Conservation (phyloP, 2,113 vertebrate genomes). For the Syngnathus typhle region DNA sequence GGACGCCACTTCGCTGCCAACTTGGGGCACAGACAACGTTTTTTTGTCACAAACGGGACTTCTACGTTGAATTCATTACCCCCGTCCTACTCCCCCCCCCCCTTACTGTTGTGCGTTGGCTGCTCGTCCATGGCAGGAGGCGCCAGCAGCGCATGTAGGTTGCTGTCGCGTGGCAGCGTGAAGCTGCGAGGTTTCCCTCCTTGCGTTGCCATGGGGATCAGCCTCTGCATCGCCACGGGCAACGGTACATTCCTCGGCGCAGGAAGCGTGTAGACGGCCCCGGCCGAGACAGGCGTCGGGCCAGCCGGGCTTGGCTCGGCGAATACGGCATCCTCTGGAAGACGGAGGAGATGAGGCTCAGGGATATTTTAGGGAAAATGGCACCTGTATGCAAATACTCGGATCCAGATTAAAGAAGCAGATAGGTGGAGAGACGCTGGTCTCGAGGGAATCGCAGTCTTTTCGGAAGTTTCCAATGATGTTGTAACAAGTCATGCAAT, state of each 20-base stretch:
- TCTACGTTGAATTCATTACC: too few species aligned
- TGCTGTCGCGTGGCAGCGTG: conserved; percentile 90
- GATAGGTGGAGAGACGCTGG: too few species aligned
- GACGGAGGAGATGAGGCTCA: not conserved
- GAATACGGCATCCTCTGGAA: conserved; percentile 86
- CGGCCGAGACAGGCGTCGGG: conserved; percentile 60
- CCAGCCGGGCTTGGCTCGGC: conserved; percentile 72
- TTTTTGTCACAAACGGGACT: too few species aligned
- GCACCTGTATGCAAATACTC: too few species aligned
- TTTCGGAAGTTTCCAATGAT: too few species aligned
- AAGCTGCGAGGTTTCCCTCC: conserved; percentile 93
- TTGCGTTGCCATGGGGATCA: conserved; percentile 77
- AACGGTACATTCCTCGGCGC: conserved; percentile 87
- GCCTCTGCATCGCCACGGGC: conserved; percentile 86
- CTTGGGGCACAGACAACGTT: conserved; percentile 13
- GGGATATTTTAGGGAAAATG: not conserved
- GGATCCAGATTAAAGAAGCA: too few species aligned
- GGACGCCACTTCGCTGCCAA: conserved; percentile 64
- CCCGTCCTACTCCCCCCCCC: too few species aligned
- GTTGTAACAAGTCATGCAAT: too few species aligned
- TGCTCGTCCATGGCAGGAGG: conserved; percentile 70
- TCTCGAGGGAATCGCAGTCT: too few species aligned
- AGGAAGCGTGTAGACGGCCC: conserved; percentile 89
- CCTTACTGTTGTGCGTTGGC: conserved; percentile 50
- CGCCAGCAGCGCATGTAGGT: conserved; percentile 84